These are phyloP conservation scores for Perithous albicinctus DNA, from an alignment of 2,888 invertebrate genomes.

Conservation along the genomic window DNA sequence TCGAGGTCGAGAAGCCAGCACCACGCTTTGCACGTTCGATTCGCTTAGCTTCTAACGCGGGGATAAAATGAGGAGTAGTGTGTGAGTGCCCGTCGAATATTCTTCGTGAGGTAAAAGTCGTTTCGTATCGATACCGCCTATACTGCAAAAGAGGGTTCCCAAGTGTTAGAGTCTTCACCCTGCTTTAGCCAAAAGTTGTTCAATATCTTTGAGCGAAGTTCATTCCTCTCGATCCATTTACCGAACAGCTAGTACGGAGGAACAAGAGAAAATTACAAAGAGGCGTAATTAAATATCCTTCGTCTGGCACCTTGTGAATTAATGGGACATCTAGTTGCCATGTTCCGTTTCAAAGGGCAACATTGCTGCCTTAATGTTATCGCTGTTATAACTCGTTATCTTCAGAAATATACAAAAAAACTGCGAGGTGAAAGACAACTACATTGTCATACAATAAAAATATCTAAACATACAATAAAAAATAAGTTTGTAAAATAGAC, in stretches of 20 bases:
- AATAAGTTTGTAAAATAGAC: no score
- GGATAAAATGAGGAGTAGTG: slow-evolving; percentile 17
- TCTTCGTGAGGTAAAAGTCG: neutral
- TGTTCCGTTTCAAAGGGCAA: neutral
- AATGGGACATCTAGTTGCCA: neutral
- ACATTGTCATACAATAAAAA: no score
- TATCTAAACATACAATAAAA: no score
- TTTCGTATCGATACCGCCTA: slow-evolving; percentile 16
- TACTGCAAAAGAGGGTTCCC: neutral
- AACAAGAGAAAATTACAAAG: neutral
- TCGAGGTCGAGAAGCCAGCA: slow-evolving; percentile 13
- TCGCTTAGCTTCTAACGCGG: slow-evolving; percentile 49
- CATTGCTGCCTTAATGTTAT: neutral
- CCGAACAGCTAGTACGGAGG: neutral
- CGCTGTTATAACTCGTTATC: neutral
- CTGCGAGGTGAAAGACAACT: no score
- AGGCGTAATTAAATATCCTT: slow-evolving; percentile 1
- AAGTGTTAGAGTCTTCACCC: neutral
- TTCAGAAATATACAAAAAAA: neutral
- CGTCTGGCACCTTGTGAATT: neutral
- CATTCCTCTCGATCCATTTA: neutral
- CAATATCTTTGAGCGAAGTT: neutral
- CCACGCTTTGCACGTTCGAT: slow-evolving; percentile 39
- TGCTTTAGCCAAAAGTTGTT: neutral
- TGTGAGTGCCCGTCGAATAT: slow-evolving; percentile 7